phyloP scores from a whole-genome alignment of 2,113 vertebrate species.

The Dasypus novemcinctus region DNA sequence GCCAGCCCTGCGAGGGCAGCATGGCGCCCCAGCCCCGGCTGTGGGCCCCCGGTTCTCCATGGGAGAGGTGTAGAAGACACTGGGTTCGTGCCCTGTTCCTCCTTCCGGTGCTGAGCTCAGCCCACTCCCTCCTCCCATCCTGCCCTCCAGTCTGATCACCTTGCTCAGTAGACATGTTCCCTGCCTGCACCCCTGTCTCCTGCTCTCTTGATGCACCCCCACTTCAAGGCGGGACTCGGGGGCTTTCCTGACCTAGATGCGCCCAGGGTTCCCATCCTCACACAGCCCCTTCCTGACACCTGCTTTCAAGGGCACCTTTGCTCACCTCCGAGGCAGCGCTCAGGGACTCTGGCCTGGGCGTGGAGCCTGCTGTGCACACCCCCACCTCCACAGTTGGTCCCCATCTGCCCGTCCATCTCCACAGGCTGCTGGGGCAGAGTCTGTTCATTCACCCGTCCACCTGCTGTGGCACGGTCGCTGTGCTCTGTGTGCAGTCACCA shows the following conservation, averaged over 20 bases:
- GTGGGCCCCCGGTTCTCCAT: not conserved
- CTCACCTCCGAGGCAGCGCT: not conserved
- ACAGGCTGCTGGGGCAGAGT: not conserved
- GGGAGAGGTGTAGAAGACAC: not conserved
- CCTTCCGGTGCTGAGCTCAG: not conserved
- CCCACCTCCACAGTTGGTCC: not conserved
- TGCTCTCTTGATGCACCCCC: too few relatives aligned
- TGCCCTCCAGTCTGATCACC: not conserved
- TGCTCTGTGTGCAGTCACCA: not conserved
- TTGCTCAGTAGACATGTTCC: not conserved
- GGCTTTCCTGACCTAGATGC: not conserved
- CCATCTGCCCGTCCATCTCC: too few relatives aligned
- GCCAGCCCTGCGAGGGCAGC: not conserved
- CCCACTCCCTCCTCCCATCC: not conserved
- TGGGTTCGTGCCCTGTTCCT: not conserved
- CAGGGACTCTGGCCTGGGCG: not conserved
- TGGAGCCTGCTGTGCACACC: not conserved
- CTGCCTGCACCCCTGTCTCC: fast-evolving
- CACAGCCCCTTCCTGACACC: not conserved
- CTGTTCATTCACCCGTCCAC: not conserved
- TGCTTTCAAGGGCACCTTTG: not conserved
- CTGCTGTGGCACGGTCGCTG: not conserved
- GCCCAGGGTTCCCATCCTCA: not conserved
- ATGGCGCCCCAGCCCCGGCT: not conserved
- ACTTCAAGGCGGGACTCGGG: not conserved